Evolutionary conservation across 2,797 vertebrate genomes (phyloP).

Genomic region (Lagodon rhomboides): DNA sequence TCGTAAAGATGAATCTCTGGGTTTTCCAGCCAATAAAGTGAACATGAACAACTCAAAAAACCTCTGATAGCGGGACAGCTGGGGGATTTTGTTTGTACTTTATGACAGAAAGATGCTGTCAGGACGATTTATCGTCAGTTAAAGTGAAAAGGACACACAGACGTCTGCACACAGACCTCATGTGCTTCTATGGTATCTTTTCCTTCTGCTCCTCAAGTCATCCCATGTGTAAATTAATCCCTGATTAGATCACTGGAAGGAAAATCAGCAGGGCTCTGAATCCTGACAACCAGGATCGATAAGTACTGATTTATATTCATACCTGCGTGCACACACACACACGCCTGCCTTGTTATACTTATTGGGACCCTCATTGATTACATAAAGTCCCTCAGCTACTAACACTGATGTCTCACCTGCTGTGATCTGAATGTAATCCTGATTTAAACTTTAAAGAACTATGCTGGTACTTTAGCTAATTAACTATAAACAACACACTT

Average conservation of each 20-base stretch:
- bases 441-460: constrained; percentile 45
- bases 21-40: background rate
- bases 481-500: constrained; percentile 15
- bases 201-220: background rate
- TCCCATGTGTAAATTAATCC: constrained; percentile 48
- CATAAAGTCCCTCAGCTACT: constrained; percentile 39
- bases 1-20: too few relatives aligned
- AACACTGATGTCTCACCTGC: constrained; percentile 29
- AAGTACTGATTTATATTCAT: constrained; percentile 52
- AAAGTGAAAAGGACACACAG: background rate
- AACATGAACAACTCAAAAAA: background rate
- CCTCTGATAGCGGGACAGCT: background rate
- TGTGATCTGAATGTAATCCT: constrained; percentile 47
- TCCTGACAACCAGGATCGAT: constrained; percentile 51
- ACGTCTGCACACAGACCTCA: background rate
- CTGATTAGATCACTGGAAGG: constrained; percentile 44
- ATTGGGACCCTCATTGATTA: constrained; percentile 28
- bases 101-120: background rate
- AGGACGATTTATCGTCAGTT: constrained; percentile 2
- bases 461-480: constrained; percentile 4
- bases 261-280: constrained; percentile 46
- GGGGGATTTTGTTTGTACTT: background rate
- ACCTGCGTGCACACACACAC: constrained; percentile 33
- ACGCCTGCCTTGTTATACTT: background rate
- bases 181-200: background rate